Base-by-base conservation (phyloP, 2,113 vertebrate species). In the Trichechus manatus region DNA sequence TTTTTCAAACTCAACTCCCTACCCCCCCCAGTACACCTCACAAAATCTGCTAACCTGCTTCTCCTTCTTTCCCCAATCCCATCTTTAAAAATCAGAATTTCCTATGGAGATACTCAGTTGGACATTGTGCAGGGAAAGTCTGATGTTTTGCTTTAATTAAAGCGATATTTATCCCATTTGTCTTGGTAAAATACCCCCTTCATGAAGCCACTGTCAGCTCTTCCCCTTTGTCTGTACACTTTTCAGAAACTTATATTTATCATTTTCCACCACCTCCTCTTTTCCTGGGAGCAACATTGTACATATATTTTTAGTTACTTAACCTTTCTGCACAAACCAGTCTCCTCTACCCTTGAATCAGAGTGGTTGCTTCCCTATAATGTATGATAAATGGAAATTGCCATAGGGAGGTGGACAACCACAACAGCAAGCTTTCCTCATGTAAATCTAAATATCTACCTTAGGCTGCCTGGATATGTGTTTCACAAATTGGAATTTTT, bases 221-320 rank as follows among this genome's bases (percentile, higher is more conserved):
- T 39, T 68, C 77, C 29, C 92, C 36, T 56, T 95, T 87, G 59
- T 70, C 80, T 86, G 83, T 56, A 61, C 15, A 85, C 20, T 92
- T 83, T 79, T 93, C 87, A 87, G 93, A 97, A 97, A 98, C 90
- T 89, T 96, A 23, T 85, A 75, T 92, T 95, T 98, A 97, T 95
- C 95, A 36, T 95, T 95, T 92, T 42, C 87, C 23, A 27, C 85
- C 78, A 53, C 90, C 94, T 80, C 93, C 95, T 86, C 85, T 90
- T 93, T 80, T 96, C 95, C 93, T 85, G 82, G 92, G 94, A 95
- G 87, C 95, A 93, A 75, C 33, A 23, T 78, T 20, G 70, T 89
- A 20, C 13, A 22, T 89, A n/a, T 97, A 97, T 95, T 97, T 97
- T 97, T 96, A 97, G 96, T 94, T 89, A 83, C 87, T 96, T 96